Evolutionary conservation across 2,113 vertebrate species (phyloP).

Genomic region (Neogobius melanostomus): DNA sequence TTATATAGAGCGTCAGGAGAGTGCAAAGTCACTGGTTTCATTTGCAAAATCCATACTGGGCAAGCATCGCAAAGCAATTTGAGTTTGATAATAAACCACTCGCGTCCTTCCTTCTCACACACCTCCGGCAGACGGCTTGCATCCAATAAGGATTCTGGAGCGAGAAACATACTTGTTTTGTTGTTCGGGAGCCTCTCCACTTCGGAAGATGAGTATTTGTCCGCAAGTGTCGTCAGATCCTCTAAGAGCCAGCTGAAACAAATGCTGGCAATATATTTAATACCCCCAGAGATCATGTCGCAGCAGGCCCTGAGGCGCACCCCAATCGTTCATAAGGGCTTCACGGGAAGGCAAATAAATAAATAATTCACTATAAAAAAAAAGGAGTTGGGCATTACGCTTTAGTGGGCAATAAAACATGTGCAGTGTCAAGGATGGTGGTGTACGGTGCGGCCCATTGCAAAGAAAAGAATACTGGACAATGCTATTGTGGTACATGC

Average conservation of each 20-base stretch:
- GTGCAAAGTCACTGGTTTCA: slow-evolving; percentile 17
- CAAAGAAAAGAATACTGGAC: slow-evolving; percentile 56
- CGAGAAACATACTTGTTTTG: slow-evolving; percentile 57
- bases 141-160: slow-evolving; percentile 59
- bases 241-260: slow-evolving; percentile 68
- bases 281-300: slow-evolving; percentile 61
- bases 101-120: slow-evolving; percentile 11
- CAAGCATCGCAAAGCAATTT: slow-evolving; percentile 37
- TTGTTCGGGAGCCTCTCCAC: slow-evolving; percentile 47
- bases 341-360: slow-evolving; percentile 70
- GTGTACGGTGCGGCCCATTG: slow-evolving; percentile 32
- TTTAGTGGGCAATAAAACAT: slow-evolving; percentile 76
- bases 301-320: slow-evolving; percentile 46
- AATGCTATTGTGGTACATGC: slow-evolving; percentile 14
- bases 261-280: slow-evolving; percentile 78
- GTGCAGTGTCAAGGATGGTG: slow-evolving; percentile 56
- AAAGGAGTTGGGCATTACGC: slow-evolving; percentile 69
- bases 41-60: slow-evolving; percentile 29
- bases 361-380: slow-evolving; percentile 75
- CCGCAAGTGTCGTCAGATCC: slow-evolving; percentile 55
- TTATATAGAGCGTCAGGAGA: slow-evolving; percentile 10
- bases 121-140: slow-evolving; percentile 23
- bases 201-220: slow-evolving; percentile 66
- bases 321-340: slow-evolving; percentile 61
- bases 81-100: slow-evolving; percentile 33